A percentile compares a stretch with the other conserved stretches of the same genome.
Conservation (phyloP, 2,797 vertebrate genomes). For the Hoplostethus mediterraneus region DNA sequence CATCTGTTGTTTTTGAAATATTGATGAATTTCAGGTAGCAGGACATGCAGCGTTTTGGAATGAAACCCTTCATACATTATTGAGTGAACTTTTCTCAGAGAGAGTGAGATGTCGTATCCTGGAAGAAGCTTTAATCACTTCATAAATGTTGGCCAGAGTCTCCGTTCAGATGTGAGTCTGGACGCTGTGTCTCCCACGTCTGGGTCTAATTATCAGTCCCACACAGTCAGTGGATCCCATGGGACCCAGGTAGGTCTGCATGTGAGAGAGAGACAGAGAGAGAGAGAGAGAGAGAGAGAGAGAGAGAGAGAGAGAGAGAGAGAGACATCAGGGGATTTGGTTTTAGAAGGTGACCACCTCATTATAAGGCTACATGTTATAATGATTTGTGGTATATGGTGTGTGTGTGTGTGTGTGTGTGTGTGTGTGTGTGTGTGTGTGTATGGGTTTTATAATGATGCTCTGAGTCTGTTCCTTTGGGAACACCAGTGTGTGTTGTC, state of each 20-base stretch:
- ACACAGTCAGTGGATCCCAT: constrained; percentile 47
- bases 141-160: constrained; percentile 30
- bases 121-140: constrained; percentile 21
- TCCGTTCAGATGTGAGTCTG: constrained; percentile 25
- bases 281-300: not conserved
- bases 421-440: constrained; percentile 30
- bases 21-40: not conserved
- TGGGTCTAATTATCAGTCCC: constrained; percentile 57
- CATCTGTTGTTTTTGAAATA: not conserved
- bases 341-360: constrained; percentile 78
- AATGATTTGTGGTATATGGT: constrained; percentile 67
- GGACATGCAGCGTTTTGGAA: not conserved
- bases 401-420: constrained; percentile 14
- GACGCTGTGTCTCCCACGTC: constrained; percentile 25
- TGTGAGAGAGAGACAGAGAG: not conserved
- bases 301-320: constrained; percentile 37
- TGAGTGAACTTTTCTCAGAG: constrained; percentile 1
- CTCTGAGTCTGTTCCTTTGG: constrained; percentile 54
- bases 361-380: constrained; percentile 76
- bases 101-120: not conserved
- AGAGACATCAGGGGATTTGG: constrained; percentile 62
- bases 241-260: constrained; percentile 61
- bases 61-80: not conserved
- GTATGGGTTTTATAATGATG: constrained; percentile 72
- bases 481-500: constrained; percentile 66